phyloP scores from a whole-genome alignment of 2,888 invertebrate genomes.

The Clitarchus hookeri region DNA sequence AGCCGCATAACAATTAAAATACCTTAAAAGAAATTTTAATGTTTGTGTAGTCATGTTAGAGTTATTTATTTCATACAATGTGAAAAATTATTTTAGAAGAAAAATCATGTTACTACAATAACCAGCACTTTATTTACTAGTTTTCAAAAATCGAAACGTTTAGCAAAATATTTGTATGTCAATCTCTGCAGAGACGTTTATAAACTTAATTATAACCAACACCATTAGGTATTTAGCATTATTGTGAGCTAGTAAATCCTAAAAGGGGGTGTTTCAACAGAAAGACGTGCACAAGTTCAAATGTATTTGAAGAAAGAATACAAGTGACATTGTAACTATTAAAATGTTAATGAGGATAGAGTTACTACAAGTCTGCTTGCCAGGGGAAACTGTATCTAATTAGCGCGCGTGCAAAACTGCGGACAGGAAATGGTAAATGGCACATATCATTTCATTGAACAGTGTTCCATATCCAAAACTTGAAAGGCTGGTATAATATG shows the following conservation, averaged over 20 bases:
- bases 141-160: background rate
- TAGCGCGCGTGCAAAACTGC: background rate
- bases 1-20: background rate
- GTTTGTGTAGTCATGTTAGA: background rate
- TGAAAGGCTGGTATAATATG: conserved; percentile 35
- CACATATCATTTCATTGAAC: background rate
- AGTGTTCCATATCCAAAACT: conserved; percentile 23
- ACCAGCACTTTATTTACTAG: background rate
- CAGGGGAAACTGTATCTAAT: background rate
- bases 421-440: background rate
- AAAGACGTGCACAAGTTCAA: background rate
- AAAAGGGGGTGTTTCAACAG: background rate
- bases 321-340: background rate
- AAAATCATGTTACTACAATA: background rate
- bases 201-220: background rate
- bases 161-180: background rate
- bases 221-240: background rate
- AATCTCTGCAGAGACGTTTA: background rate
- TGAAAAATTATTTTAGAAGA: background rate
- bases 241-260: background rate
- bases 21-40: background rate
- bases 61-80: background rate
- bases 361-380: background rate
- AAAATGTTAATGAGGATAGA: background rate
- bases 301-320: background rate